A percentile compares a stretch with the other conserved stretches of the same genome.
These are phyloP conservation scores for Brevipalpus yothersi DNA, from an alignment of 1,140 invertebrate genomes.

Conservation along the genomic window DNA sequence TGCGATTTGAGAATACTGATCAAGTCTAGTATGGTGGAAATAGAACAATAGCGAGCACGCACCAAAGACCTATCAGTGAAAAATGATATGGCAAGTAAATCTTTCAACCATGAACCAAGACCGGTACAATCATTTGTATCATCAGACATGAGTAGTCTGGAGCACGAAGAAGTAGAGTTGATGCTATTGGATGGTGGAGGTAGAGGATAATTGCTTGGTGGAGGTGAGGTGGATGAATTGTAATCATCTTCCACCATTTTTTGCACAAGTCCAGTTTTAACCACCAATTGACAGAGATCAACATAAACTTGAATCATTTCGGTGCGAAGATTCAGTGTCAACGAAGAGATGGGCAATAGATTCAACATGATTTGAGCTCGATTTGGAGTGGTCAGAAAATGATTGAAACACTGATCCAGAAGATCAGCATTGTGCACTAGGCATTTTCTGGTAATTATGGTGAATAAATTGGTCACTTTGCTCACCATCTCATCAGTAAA, in stretches of 20 bases:
- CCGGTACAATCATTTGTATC: not conserved
- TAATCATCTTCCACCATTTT: not conserved
- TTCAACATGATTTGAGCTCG: not conserved
- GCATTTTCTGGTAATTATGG: slow-evolving; percentile 24
- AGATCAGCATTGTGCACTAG: not conserved
- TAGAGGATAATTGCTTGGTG: not conserved
- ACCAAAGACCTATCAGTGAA: slow-evolving; percentile 3
- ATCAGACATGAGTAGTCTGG: not conserved
- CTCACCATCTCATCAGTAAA: slow-evolving; percentile 19
- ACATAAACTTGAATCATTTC: not conserved
- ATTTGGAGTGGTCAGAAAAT: not conserved
- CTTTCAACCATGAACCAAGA: not conserved
- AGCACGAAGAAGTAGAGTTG: not conserved
- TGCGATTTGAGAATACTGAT: not conserved
- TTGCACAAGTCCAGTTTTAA: not conserved
- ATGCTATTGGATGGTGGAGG: too few relatives aligned
- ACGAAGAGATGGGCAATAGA: not conserved
- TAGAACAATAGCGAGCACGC: slow-evolving; percentile 10
- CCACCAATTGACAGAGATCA: slow-evolving; percentile 2
- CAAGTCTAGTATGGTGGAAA: not conserved
- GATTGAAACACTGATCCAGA: not conserved
- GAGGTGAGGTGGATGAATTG: not conserved
- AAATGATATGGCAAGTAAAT: slow-evolving; percentile 9
- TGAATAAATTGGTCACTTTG: slow-evolving; percentile 39
- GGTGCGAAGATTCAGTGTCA: not conserved